Percentiles rank a stretch among this genome's conserved stretches.
Evolutionary conservation across 2,113 vertebrate species (phyloP).

Genomic region (Melanocharis versteri): DNA sequence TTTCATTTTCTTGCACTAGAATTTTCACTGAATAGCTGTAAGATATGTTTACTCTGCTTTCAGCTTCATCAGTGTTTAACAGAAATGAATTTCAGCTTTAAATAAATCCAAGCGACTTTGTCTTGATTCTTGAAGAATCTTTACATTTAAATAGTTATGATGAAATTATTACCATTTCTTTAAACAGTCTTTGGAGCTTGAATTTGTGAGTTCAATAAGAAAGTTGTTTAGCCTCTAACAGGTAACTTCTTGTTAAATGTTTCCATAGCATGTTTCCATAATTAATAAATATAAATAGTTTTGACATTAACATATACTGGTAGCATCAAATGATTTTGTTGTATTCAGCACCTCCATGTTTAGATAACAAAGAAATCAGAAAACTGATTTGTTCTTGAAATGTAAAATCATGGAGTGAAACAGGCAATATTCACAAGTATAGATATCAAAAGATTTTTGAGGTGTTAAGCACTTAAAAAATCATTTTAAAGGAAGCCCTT

Average conservation of each 20-base stretch:
- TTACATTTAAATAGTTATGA: background rate
- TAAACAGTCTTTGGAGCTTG: background rate
- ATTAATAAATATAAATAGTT: background rate
- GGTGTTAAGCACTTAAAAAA: background rate
- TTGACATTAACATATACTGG: background rate
- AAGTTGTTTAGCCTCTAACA: background rate
- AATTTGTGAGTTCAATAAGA: background rate
- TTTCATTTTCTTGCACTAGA: background rate
- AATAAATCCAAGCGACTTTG: background rate
- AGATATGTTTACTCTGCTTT: background rate
- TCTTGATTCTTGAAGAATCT: background rate
- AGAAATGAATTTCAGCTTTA: background rate
- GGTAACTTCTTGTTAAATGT: background rate
- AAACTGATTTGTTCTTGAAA: background rate
- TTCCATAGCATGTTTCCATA: background rate
- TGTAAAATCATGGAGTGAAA: background rate
- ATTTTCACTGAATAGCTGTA: background rate
- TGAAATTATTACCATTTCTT: background rate
- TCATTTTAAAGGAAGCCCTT: background rate
- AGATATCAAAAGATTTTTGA: background rate
- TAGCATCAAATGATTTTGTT: background rate
- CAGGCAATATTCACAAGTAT: background rate
- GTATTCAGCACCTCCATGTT: background rate
- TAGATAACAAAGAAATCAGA: background rate
- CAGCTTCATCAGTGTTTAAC: background rate